Conservation (phyloP, 2,888 invertebrate genomes). For the Taphrorychus bicolor region DNA sequence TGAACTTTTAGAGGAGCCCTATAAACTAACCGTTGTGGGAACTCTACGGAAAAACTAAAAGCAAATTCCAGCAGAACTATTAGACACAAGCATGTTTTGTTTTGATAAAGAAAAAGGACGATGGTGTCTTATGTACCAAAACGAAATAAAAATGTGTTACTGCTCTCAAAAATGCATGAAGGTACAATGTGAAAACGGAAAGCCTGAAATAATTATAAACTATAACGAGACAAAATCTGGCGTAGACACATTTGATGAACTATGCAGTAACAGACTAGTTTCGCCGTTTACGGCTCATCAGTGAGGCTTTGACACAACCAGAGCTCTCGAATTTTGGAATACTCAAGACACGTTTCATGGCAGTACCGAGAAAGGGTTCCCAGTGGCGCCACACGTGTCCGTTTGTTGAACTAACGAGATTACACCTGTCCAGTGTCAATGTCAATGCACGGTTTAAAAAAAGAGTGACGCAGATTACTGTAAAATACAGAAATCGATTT, state of each 20-base stretch:
- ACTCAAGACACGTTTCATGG: too few relatives aligned
- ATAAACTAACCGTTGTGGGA: conserved; percentile 50
- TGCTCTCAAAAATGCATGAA: conserved; percentile 43
- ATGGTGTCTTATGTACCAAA: conserved; percentile 45
- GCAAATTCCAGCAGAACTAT: conserved; percentile 50
- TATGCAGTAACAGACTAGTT: conserved; percentile 27
- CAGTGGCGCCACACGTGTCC: too few relatives aligned
- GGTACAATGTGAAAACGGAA: conserved; percentile 22
- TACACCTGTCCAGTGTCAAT: too few relatives aligned
- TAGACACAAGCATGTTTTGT: conserved; percentile 19
- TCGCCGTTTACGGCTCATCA: too few relatives aligned
- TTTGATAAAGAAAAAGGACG: conserved; percentile 32
- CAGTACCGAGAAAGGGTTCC: too few relatives aligned
- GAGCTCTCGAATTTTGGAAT: too few relatives aligned
- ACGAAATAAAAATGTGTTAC: conserved; percentile 44
- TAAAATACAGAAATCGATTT: too few relatives aligned
- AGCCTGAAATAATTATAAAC: conserved; percentile 22
- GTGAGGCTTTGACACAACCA: too few relatives aligned
- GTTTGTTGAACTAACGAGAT: too few relatives aligned
- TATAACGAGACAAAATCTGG: conserved; percentile 31
- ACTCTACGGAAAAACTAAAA: conserved; percentile 51
- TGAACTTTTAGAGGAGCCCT: conserved; percentile 47
- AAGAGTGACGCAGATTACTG: too few relatives aligned
- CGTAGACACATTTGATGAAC: conserved; percentile 30
- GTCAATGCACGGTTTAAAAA: too few relatives aligned